Evolutionary conservation across 2,888 invertebrate species (phyloP).

Genomic region (Petrolisthes manimaculis): DNA sequence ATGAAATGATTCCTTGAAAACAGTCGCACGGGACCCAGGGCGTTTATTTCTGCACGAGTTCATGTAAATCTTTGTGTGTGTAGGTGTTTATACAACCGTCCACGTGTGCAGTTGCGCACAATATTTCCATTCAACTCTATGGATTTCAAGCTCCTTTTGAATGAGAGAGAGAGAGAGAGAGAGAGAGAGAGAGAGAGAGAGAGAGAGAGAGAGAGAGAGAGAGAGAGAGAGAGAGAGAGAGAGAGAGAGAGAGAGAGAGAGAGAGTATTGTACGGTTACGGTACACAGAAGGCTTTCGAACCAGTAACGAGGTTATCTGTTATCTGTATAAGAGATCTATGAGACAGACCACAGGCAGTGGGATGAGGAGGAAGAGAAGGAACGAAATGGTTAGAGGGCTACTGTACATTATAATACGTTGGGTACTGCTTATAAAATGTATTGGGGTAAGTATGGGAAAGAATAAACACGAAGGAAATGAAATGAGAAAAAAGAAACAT

Average conservation of each 20-base stretch:
- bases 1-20: no score
- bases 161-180: no score
- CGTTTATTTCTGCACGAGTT: no score
- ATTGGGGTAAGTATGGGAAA: background rate
- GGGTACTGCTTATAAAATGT: no score
- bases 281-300: background rate
- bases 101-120: no score
- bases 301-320: no score
- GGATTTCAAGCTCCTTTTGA: no score
- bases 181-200: background rate
- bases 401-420: background rate
- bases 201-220: slow-evolving; percentile 7
- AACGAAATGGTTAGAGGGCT: background rate
- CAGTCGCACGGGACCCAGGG: no score
- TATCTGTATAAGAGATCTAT: background rate
- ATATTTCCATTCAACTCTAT: no score
- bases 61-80: no score
- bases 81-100: no score
- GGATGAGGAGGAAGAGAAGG: slow-evolving; percentile 12
- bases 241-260: background rate
- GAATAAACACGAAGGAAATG: background rate
- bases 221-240: background rate
- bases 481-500: background rate
- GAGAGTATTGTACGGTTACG: background rate
- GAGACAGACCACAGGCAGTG: background rate